Evolutionary conservation across 2,113 vertebrate species (phyloP).

Genomic region (Microtus ochrogaster): DNA sequence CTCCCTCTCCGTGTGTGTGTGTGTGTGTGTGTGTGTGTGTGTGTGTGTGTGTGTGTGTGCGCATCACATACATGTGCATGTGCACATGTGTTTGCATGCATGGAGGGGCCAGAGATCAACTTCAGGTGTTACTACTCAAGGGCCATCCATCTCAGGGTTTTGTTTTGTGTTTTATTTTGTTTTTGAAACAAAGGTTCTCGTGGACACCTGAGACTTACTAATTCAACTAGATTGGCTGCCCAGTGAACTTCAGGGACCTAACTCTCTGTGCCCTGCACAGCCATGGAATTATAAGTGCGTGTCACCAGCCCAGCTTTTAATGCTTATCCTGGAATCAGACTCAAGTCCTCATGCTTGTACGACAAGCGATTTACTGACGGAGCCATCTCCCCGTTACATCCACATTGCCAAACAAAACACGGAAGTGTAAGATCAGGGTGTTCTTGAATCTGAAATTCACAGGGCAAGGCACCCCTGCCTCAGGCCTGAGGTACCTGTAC

Average conservation of each 20-base stretch:
- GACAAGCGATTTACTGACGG: not conserved
- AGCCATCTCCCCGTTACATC: not conserved
- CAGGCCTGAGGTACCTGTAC: not conserved
- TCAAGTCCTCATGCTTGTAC: not conserved
- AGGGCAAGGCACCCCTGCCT: not conserved
- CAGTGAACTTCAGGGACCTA: not conserved
- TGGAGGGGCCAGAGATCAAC: not conserved
- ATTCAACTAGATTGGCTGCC: not conserved
- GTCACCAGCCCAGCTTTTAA: not conserved
- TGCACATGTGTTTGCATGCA: not conserved
- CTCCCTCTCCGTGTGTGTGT: not conserved
- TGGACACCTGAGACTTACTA: not conserved
- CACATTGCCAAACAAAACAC: constrained; percentile 1
- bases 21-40: not conserved
- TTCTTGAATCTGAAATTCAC: not conserved
- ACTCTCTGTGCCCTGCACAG: not conserved
- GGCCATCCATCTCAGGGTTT: not conserved
- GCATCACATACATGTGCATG: not conserved
- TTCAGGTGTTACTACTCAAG: not conserved
- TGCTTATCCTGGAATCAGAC: not conserved
- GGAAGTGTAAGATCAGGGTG: not conserved
- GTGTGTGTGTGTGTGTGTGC: too few relatives aligned
- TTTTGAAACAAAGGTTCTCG: not conserved
- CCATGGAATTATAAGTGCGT: not conserved
- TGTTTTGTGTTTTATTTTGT: not conserved